Base-by-base conservation (phyloP, 1,140 invertebrate species). In the Akabosia matsudoensis region DNA sequence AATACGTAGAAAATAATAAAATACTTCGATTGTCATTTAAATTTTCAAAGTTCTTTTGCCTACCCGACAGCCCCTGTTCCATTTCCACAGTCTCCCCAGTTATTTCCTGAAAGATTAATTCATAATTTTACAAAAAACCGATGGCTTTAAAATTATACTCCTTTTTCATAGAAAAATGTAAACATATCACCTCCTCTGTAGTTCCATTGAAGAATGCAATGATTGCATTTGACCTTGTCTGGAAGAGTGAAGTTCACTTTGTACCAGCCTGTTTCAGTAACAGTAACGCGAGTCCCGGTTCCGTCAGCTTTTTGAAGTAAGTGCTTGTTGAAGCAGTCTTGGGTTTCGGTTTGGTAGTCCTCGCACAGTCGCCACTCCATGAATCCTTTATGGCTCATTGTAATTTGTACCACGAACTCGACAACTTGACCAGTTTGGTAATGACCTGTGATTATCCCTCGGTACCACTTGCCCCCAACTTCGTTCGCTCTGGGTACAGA, bases 341-440 rank as follows among this genome's bases (percentile, higher is more conserved):
- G 85, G 85, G 33, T 74, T 70, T 80, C 81, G 26, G 28, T 51
- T 13, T 24, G 26, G n/a, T 73, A 71, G 24, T 78, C 56, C 13
- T 75, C 70, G 74, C 82, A 82, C 0, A 82, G 71, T 14, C 78
- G 72, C 67, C 83, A 84, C 45, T 80, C 78, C 71, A 84, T 82
- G 34, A 74, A 78, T 10, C 83, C 83, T 80, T 90, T 90, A 84
- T 83, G 82, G 76, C 78, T 79, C 13, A 78, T 75, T 31, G 81
- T 80, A 2, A 83, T 74, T 72, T 82, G 71, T 16, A 81, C 73
- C 14, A 33, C 45, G 13, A 78, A 70, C 24, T 78, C 75, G 64
- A 84, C 82, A 30, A 78, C 76, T 73, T 73, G 75, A 56, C 81
- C 82, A 56, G 80, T 51, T 30, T 18, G 73, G 78, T 85, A 85